These are phyloP conservation scores for Agrypnus murinus DNA, from an alignment of 2,888 invertebrate genomes.

Conservation along the genomic window DNA sequence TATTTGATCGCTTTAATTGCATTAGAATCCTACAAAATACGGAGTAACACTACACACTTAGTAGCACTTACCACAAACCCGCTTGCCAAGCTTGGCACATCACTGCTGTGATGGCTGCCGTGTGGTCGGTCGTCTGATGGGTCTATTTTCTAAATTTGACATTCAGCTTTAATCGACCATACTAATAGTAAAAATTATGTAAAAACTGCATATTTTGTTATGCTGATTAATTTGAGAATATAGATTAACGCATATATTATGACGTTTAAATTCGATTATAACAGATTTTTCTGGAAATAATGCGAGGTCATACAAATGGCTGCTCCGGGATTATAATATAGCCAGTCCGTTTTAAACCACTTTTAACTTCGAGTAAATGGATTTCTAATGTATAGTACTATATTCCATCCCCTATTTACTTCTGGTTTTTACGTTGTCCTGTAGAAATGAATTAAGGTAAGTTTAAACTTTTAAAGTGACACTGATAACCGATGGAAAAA, in stretches of 20 bases:
- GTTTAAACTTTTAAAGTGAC: background rate
- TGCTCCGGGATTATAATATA: slow-evolving; percentile 14
- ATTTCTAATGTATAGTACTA: too few relatives aligned
- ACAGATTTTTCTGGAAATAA: slow-evolving; percentile 45
- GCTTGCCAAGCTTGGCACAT: slow-evolving; percentile 70
- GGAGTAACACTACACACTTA: slow-evolving; percentile 72
- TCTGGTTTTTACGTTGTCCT: slow-evolving; percentile 9
- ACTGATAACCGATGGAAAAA: slow-evolving; percentile 14
- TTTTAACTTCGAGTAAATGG: too few relatives aligned
- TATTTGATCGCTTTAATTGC: slow-evolving; percentile 70
- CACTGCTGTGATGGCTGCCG: slow-evolving; percentile 70
- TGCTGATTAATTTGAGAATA: slow-evolving; percentile 44
- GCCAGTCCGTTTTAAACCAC: background rate
- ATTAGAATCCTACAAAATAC: slow-evolving; percentile 71
- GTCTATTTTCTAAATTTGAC: slow-evolving; percentile 49
- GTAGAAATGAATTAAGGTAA: background rate
- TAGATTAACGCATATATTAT: slow-evolving; percentile 27
- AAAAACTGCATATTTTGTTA: slow-evolving; percentile 55
- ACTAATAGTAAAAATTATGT: slow-evolving; percentile 59
- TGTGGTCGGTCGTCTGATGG: slow-evolving; percentile 49
- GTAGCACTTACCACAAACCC: slow-evolving; percentile 70
- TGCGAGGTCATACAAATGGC: slow-evolving; percentile 52
- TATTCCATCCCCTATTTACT: background rate
- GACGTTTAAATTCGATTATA: slow-evolving; percentile 37
- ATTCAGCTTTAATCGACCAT: slow-evolving; percentile 48